These are phyloP conservation scores for Dasysyrphus albostriatus DNA, from an alignment of 2,888 invertebrate species.

Conservation along the genomic window DNA sequence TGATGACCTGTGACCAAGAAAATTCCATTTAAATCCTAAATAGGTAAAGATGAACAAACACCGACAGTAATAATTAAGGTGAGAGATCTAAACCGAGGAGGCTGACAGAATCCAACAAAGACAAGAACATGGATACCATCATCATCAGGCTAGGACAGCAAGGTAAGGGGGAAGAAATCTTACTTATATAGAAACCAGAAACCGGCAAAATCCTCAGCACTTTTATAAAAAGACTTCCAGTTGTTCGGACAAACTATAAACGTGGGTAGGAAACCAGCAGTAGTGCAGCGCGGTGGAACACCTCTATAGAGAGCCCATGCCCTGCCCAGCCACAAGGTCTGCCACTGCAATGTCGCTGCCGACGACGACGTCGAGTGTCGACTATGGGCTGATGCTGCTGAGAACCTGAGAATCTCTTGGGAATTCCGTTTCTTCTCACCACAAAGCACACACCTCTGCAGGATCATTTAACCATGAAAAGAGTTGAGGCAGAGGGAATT, in stretches of 20 bases:
- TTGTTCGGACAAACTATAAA: background rate
- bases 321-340: conserved; percentile 62
- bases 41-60: conserved; percentile 69
- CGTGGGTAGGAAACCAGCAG: background rate
- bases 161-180: background rate
- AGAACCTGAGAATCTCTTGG: conserved; percentile 41
- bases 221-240: conserved; percentile 36
- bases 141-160: conserved; percentile 1
- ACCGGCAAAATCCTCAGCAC: conserved; percentile 45
- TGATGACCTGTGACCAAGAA: conserved; percentile 74
- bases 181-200: conserved; percentile 38
- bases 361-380: background rate
- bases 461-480: conserved; percentile 29
- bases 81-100: conserved; percentile 55
- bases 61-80: conserved; percentile 73
- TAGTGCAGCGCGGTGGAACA: background rate
- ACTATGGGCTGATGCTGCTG: conserved; percentile 13
- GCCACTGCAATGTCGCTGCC: conserved; percentile 46
- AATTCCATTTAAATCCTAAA: conserved; percentile 68
- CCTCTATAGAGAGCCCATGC: background rate
- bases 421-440: conserved; percentile 46
- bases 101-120: conserved; percentile 47
- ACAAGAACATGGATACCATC: conserved; percentile 6
- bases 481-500: background rate
- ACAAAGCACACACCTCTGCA: conserved; percentile 19